phyloP scores from a whole-genome alignment of 2,797 vertebrate species.

The Vireo griseus region DNA sequence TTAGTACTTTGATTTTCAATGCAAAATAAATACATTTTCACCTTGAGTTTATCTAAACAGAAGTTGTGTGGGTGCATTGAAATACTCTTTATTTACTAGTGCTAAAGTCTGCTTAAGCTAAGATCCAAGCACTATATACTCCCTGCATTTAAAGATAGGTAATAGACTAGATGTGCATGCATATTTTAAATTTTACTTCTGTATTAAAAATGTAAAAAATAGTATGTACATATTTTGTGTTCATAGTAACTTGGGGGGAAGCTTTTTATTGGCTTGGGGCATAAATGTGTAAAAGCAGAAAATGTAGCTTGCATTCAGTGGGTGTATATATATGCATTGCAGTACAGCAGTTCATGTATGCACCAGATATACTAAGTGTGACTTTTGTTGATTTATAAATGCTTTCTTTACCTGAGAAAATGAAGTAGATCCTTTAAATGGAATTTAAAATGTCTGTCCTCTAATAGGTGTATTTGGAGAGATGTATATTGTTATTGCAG shows the following conservation, averaged over 20 bases:
- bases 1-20: not conserved
- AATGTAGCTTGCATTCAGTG: not conserved
- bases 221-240: not conserved
- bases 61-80: not conserved
- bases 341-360: not conserved
- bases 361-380: not conserved
- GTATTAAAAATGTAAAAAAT: not conserved
- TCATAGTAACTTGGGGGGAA: fast-evolving
- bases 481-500: not conserved
- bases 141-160: not conserved
- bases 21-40: not conserved
- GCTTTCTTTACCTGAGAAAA: not conserved
- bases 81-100: not conserved
- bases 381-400: not conserved
- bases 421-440: not conserved
- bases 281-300: not conserved
- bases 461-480: not conserved
- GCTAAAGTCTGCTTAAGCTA: not conserved
- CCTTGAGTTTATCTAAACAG: not conserved
- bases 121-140: not conserved
- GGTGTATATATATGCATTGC: not conserved
- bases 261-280: not conserved
- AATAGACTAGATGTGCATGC: not conserved
- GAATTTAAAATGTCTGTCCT: not conserved
- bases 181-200: not conserved